phyloP scores from a whole-genome alignment of 2,797 vertebrate species.

The Molossus molossus region DNA sequence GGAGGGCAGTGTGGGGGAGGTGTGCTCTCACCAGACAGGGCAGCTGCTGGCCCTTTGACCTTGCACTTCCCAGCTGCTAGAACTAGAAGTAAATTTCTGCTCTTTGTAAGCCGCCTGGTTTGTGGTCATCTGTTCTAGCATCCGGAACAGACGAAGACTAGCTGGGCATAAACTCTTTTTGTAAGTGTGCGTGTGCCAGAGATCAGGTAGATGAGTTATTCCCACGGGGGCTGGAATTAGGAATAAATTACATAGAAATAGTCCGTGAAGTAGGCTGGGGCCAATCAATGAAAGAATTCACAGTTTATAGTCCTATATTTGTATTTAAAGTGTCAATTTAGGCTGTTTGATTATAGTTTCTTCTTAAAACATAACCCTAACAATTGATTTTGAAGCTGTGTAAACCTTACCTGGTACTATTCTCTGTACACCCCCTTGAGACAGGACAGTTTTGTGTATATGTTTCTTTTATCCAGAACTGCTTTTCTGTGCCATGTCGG shows the following conservation, averaged over 20 bases:
- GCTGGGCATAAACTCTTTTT: neutral
- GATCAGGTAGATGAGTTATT: neutral
- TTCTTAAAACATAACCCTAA: constrained; percentile 46
- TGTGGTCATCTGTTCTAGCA: neutral
- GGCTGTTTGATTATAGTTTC: neutral
- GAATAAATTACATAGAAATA: neutral
- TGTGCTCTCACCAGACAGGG: neutral
- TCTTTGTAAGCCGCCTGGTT: neutral
- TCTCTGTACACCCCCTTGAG: neutral
- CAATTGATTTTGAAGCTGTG: neutral
- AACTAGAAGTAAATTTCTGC: neutral
- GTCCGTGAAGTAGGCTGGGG: neutral
- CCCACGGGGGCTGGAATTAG: neutral
- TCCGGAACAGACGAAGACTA: neutral
- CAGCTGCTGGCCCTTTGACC: neutral
- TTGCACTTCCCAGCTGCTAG: neutral
- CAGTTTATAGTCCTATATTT: neutral
- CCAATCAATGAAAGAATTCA: neutral
- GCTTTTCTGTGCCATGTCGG: neutral
- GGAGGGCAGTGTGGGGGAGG: too few species aligned
- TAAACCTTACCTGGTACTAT: neutral
- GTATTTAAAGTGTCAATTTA: neutral
- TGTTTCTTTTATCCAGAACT: neutral
- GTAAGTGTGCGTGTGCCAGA: neutral
- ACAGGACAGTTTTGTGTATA: neutral